Evolutionary conservation across 2,113 vertebrate genomes (phyloP), one percentile per base, ranked within the genome.

Genomic region (Tichodroma muraria): DNA sequence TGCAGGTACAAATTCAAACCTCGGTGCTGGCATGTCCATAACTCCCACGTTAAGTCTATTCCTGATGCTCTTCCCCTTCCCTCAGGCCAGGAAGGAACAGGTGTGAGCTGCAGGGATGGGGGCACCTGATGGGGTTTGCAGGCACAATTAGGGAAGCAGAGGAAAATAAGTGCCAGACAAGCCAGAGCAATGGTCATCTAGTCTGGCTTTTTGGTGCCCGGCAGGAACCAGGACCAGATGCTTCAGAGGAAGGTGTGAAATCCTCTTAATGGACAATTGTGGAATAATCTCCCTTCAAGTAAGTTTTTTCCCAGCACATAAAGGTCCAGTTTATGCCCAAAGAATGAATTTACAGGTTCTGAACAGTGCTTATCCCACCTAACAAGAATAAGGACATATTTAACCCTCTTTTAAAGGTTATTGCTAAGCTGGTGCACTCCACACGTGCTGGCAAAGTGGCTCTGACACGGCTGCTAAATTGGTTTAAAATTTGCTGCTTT

Each of bases 161-260:
- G 53, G 45, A 60, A 28, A 76, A 63, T 57, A 95, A 57, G 42
- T 79, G 91, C 84, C 84, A 94, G 86, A 88, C 30, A 2, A 75
- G 71, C 44, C 11, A 10, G 52, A 87, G 61, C 65, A 35, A 33
- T 13, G 90, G 89, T 69, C 86, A 71, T 40, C 80, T 23, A 64
- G 33, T 60, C 80, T 71, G 57, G 69, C 11, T 2, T 68, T 68
- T 47, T 9, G 1, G 50, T 90, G 61, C 71, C 75, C 4, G 0
- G 53, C 49, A 93, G 90, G 77, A 72, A 79, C 33, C 4, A 0
- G 52, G 44, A 89, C 53, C 89, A 95, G 95, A 85, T 76, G 78
- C 80, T 80, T 65, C 75, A 69, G 79, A 42, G 31, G 57, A 91
- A 93, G 89, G 86, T 92, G 84, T 87, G 89, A 95, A 95, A 93